Base-by-base conservation (phyloP, 1,140 invertebrate genomes). In the Phymastichus coffea region DNA sequence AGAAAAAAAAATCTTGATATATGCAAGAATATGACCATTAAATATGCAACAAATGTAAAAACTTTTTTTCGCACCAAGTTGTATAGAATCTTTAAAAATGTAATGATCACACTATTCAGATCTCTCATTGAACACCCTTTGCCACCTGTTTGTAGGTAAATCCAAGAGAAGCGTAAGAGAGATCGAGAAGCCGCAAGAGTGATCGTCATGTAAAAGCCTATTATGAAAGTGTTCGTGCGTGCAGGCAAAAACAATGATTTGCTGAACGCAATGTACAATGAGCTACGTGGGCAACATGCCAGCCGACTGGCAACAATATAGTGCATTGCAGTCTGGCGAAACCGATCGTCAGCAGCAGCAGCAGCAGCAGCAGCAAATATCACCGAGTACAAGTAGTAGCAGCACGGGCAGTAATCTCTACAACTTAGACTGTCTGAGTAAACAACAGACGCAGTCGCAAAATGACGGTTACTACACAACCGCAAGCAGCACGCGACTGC, bases 221-320 rank as follows among this genome's bases (percentile, higher is more conserved):
- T n/a, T n/a, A n/a, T n/a, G n/a, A n/a, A n/a, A n/a, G n/a, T n/a
- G n/a, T n/a, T n/a, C n/a, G n/a, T n/a, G n/a, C n/a, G n/a, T n/a
- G n/a, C n/a, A n/a, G n/a, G n/a, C n/a, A n/a, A n/a, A n/a, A 38
- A 28, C 26, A 51, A 65, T 53, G 38, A 51, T 35, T 48, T 55
- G 37, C 55, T 55, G 58, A 68, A n/a, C n/a, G n/a, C n/a, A n/a
- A 71, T 75, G 73, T 71, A 74, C 74, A 72, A 76, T 76, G 74
- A 76, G 69, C 68, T 74, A 74, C 70, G 64, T 66, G 63, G 70
- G 68, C 60, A 74, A 67, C 54, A 70, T 73, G 69, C 72, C 72
- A n/a, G n/a, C n/a, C 70, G 74, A 74, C 64, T 76, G 74, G 74
- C 74, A 74, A 67, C 74, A 73, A 63, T 76, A 72, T 65, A 72